A percentile compares a stretch with the other conserved stretches of the same genome.
These are phyloP conservation scores for Gallinago jamesoni DNA, from an alignment of 2,113 vertebrate genomes.

Conservation along the genomic window DNA sequence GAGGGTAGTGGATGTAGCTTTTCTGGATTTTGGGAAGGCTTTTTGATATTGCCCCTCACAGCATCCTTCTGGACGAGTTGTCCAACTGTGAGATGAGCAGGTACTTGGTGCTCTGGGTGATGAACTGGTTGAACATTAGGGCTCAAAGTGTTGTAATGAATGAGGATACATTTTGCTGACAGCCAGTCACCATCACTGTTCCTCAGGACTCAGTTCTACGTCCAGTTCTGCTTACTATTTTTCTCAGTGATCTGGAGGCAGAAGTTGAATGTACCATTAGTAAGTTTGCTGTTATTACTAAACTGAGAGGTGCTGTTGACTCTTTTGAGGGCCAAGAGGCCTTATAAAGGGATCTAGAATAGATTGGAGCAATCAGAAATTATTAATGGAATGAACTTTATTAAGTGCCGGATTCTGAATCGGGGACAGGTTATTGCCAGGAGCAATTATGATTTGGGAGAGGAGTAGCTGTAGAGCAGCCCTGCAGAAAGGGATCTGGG, in stretches of 20 bases:
- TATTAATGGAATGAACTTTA: background rate
- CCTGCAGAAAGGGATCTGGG: background rate
- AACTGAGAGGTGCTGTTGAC: background rate
- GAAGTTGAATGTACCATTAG: background rate
- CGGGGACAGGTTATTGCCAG: background rate
- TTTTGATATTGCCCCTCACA: background rate
- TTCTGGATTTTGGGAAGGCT: background rate
- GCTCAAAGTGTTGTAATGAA: background rate
- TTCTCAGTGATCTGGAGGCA: too few relatives aligned
- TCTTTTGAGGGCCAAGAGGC: background rate
- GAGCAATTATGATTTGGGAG: too few relatives aligned
- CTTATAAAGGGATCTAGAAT: background rate
- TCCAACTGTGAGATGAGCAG: background rate
- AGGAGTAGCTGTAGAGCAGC: background rate
- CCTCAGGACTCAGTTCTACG: background rate
- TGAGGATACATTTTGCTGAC: accelerated
- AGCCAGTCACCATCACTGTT: accelerated
- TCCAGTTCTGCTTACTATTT: background rate
- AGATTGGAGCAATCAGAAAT: background rate
- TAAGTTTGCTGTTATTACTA: background rate
- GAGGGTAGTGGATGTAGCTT: background rate
- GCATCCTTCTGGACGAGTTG: background rate
- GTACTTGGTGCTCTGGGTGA: background rate
- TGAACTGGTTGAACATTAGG: background rate
- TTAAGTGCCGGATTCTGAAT: background rate